Base-by-base conservation (phyloP, 2,797 vertebrate genomes). In the Chanos chanos region DNA sequence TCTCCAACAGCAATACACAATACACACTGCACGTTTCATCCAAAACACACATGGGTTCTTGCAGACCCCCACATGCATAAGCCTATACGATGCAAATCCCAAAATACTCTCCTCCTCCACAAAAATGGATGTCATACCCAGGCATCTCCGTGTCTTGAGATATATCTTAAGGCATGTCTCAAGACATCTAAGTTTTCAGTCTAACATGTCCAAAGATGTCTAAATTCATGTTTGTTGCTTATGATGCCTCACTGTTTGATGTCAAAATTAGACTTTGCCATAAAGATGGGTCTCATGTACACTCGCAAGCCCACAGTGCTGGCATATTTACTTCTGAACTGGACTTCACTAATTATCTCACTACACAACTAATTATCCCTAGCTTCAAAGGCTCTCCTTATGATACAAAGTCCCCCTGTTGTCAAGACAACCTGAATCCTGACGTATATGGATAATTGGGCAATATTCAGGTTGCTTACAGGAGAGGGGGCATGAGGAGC, bases 331-430 rank as follows among this genome's bases (percentile, higher is more conserved):
- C 88, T 85, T 86, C 81, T 72, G 79, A 81, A 78, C 83, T 64
- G 74, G 85, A 85, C 87, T 83, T 73, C 70, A 73, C 82, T 86
- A 88, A 88, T 87, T 86, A 87, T 80, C 78, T 79, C 81, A 83
- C 82, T 79, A 83, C 80, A 81, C 76, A 79, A 82, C 79, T 91
- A 90, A 93, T 93, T 92, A 92, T 84, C 77, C 73, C 56, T 43
- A 80, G 86, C 86, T 90, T 93, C 91, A 93, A 92, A 91, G 84
- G 69, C 57, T 73, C 77, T 73, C 57, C 62, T 73, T 73, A 81
- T 78, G 72, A 83, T 68, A 56, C 74, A 53, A 48, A 76, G 60
- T 55, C 78, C 61, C 66, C 66, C 69, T 72, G 74, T 78, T 65
- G 71, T 80, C 58, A 39, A 66, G 68, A 77, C 77, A 79, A 83